A percentile compares a stretch with the other conserved stretches of the same genome.
Conservation (phyloP, 2,888 invertebrate genomes). For the Crioceris asparagi region DNA sequence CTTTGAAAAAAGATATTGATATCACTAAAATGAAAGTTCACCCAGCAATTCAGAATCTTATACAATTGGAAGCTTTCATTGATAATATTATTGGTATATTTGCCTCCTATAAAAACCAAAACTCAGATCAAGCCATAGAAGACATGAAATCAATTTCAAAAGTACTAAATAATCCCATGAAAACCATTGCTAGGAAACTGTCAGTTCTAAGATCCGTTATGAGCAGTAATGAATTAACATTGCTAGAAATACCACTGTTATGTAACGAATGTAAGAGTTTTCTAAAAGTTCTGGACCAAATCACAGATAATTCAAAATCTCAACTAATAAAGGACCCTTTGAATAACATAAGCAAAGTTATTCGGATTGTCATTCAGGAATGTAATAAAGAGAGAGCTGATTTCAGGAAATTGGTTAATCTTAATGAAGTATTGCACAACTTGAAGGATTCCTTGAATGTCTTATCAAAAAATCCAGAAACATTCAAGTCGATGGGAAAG, state of each 20-base stretch:
- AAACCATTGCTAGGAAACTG: constrained; percentile 13
- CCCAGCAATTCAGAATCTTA: constrained; percentile 7
- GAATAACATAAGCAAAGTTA: constrained; percentile 4
- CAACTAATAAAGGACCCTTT: constrained; percentile 5
- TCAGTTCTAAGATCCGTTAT: constrained; percentile 16
- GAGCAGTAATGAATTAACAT: constrained; percentile 17
- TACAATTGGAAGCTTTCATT: constrained; percentile 7
- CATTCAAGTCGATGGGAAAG: constrained; percentile 9
- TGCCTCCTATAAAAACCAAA: constrained; percentile 2
- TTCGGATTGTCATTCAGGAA: constrained; percentile 15
- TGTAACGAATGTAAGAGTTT: constrained; percentile 13
- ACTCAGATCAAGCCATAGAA: not conserved
- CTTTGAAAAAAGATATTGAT: constrained; percentile 8
- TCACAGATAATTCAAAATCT: constrained; percentile 13
- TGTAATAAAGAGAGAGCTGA: constrained; percentile 22
- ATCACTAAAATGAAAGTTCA: constrained; percentile 6
- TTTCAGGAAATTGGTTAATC: constrained; percentile 16
- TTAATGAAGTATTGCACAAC: constrained; percentile 11
- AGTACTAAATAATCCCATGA: constrained; percentile 11
- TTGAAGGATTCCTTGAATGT: constrained; percentile 9
- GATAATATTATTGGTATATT: constrained; percentile 5
- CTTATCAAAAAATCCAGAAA: constrained; percentile 6
- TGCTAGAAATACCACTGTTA: constrained; percentile 18
- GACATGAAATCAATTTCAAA: constrained; percentile 10
- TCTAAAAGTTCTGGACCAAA: constrained; percentile 11